Conservation (phyloP, 2,113 vertebrate species). For the Passer domesticus region DNA sequence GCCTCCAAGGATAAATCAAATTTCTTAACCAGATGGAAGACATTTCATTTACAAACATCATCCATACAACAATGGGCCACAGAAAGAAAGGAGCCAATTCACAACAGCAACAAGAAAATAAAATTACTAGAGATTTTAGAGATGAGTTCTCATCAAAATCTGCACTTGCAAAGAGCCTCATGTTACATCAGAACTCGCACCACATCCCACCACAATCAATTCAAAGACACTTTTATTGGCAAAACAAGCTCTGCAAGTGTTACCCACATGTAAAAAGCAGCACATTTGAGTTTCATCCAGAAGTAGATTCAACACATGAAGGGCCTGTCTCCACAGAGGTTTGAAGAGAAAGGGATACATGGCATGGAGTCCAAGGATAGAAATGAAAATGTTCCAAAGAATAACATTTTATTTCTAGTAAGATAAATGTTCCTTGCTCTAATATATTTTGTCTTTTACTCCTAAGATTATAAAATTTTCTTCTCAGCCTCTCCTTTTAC, state of each 20-base stretch:
- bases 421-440: not conserved
- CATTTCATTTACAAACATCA: conserved; percentile 42
- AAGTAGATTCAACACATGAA: not conserved
- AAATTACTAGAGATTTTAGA: conserved; percentile 25
- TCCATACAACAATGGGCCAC: not conserved
- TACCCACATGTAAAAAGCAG: conserved; percentile 36
- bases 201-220: conserved; percentile 41
- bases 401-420: not conserved
- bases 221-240: conserved; percentile 46
- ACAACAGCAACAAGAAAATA: conserved; percentile 45
- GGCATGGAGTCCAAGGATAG: rapidly evolving
- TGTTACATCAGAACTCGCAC: not conserved
- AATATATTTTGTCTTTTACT: not conserved
- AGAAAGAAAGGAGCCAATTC: conserved; percentile 33
- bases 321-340: not conserved
- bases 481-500: not conserved
- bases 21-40: conserved; percentile 44
- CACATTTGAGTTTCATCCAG: not conserved
- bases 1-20: conserved; percentile 13
- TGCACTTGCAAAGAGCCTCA: not conserved
- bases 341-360: not conserved
- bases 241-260: conserved; percentile 49
- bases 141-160: not conserved
- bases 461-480: not conserved
- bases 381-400: not conserved